Evolutionary conservation across 2,888 invertebrate genomes (phyloP).

Genomic region (Ormyrus thymus): DNA sequence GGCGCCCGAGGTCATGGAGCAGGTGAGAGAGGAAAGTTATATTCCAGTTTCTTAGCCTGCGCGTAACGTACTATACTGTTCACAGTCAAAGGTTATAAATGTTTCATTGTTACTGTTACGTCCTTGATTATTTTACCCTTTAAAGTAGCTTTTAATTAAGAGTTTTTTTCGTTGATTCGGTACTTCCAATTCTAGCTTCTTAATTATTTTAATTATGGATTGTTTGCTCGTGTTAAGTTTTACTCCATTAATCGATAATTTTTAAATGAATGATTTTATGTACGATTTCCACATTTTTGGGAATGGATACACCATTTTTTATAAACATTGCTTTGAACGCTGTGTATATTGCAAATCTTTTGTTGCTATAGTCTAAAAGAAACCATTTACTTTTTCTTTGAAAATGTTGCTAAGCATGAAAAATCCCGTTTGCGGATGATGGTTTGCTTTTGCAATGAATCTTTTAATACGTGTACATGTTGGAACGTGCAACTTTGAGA

Average conservation of each 20-base stretch:
- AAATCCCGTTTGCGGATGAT: conserved; percentile 26
- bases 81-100: no score
- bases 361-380: not conserved
- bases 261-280: conserved; percentile 1
- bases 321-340: conserved; percentile 30
- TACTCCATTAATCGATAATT: not conserved
- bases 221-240: not conserved
- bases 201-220: not conserved
- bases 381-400: conserved; percentile 8
- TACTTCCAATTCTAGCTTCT: not conserved
- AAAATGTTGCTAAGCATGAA: conserved; percentile 41
- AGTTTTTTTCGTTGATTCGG: not conserved
- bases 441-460: conserved; percentile 44
- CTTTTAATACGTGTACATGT: conserved; percentile 24
- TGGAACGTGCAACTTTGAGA: conserved; percentile 11
- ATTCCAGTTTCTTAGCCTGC: conserved; percentile 70
- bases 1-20: conserved; percentile 99
- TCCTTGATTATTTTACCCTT: not conserved
- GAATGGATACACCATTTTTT: conserved; percentile 13
- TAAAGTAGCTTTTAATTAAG: not conserved
- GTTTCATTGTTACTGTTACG: conserved; percentile 3
- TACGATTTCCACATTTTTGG: not conserved
- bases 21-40: conserved; percentile 80
- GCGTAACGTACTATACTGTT: conserved; percentile 40
- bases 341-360: not conserved